phyloP scores from a whole-genome alignment of 2,113 vertebrate genomes.

The Lipotes vexillifer region DNA sequence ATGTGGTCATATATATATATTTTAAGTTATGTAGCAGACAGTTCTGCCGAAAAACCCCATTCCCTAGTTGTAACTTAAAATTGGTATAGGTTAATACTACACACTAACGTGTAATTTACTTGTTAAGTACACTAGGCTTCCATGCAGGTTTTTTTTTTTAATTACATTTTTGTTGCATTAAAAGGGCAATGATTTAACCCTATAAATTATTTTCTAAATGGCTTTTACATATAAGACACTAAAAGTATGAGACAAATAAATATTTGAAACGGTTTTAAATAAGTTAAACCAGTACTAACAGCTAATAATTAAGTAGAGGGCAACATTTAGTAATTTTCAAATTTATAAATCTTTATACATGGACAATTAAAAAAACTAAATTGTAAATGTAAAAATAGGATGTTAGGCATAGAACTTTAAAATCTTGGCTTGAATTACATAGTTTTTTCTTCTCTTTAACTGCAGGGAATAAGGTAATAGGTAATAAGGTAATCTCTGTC shows the following conservation, averaged over 20 bases:
- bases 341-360: conserved; percentile 32
- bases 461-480: not conserved
- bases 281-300: conserved; percentile 45
- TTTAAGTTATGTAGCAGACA: not conserved
- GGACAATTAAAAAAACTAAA: not conserved
- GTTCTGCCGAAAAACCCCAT: conserved; percentile 33
- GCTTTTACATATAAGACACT: conserved; percentile 29
- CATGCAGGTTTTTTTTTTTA: conserved; percentile 1
- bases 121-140: conserved; percentile 46
- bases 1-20: not conserved
- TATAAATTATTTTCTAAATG: conserved; percentile 50
- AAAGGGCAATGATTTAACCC: conserved; percentile 21
- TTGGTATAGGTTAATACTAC: conserved; percentile 14
- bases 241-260: conserved; percentile 54
- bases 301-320: conserved; percentile 19
- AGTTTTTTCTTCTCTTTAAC: not conserved
- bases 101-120: conserved; percentile 32
- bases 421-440: conserved; percentile 12
- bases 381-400: conserved; percentile 26
- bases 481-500: not conserved
- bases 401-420: conserved; percentile 29
- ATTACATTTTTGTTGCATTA: conserved; percentile 38
- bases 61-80: conserved; percentile 35
- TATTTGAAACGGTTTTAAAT: conserved; percentile 50
- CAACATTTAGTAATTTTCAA: conserved; percentile 39